Conservation (phyloP, 2,797 vertebrate species). For the Acipenser oxyrinchus region DNA sequence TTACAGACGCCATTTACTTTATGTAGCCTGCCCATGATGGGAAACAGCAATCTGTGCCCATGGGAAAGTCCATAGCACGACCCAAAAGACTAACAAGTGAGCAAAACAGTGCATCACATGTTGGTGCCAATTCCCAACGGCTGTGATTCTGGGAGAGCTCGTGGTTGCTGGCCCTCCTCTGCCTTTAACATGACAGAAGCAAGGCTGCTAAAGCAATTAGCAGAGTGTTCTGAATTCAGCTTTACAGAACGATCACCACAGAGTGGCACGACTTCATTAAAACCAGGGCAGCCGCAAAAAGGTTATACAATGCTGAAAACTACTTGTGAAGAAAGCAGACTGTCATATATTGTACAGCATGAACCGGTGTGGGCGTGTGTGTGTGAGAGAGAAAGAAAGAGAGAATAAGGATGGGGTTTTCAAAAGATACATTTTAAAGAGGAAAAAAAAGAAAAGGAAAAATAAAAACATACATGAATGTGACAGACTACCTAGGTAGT, state of each 20-base stretch:
- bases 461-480: constrained; percentile 13
- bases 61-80: too few relatives aligned
- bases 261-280: not conserved
- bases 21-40: too few relatives aligned
- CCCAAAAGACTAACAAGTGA: too few relatives aligned
- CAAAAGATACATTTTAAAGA: constrained; percentile 24
- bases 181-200: not conserved
- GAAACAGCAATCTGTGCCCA: too few relatives aligned
- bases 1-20: too few relatives aligned
- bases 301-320: not conserved
- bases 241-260: not conserved
- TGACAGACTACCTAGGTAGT: constrained; percentile 27
- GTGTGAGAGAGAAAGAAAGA: too few relatives aligned
- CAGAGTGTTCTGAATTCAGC: not conserved
- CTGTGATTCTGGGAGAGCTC: not conserved
- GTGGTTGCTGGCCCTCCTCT: not conserved
- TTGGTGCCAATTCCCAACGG: too few relatives aligned
- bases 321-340: constrained; percentile 37
- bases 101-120: too few relatives aligned
- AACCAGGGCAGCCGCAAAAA: not conserved
- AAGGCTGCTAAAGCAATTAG: not conserved
- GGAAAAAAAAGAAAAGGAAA: constrained; percentile 6
- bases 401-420: constrained; percentile 24
- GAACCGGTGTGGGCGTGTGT: constrained; percentile 16
- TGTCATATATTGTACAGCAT: constrained; percentile 48